Evolutionary conservation across 2,888 invertebrate genomes (phyloP).

Genomic region (Xylota segnis): DNA sequence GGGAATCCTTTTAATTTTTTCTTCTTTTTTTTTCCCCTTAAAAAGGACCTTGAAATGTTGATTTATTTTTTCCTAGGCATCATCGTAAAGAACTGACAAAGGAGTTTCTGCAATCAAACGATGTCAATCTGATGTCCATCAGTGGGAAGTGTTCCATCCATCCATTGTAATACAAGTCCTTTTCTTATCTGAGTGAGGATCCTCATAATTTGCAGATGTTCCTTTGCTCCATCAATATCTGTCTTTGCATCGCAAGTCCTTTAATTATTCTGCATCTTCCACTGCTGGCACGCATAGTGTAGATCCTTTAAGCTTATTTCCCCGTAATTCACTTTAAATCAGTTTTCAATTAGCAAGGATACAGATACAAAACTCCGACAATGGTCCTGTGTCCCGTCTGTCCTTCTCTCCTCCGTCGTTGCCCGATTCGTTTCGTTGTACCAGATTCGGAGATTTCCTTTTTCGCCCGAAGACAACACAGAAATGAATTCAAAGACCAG

Average conservation of each 20-base stretch:
- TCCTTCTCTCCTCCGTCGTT: not conserved
- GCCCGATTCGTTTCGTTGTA: not conserved
- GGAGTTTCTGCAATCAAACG: not conserved
- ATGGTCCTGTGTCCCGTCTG: conserved; percentile 11
- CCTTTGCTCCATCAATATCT: conserved; percentile 26
- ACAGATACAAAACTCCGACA: conserved; percentile 41
- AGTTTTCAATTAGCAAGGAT: conserved; percentile 62
- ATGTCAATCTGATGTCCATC: not conserved
- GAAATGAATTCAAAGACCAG: not conserved
- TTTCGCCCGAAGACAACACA: conserved; percentile 10
- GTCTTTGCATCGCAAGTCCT: conserved; percentile 10
- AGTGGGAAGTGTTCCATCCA: too few relatives aligned
- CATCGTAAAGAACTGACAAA: too few relatives aligned
- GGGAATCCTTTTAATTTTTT: conserved; percentile 15
- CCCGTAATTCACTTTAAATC: conserved; percentile 57
- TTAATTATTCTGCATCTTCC: conserved; percentile 17
- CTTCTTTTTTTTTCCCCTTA: not conserved
- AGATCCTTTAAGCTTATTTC: conserved; percentile 42
- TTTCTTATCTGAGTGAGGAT: conserved; percentile 20
- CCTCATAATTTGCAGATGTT: conserved; percentile 36
- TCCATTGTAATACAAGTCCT: conserved; percentile 36
- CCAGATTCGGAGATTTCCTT: conserved; percentile 24
- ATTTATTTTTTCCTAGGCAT: not conserved
- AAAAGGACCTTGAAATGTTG: not conserved
- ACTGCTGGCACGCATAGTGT: conserved; percentile 35